Evolutionary conservation across 2,797 vertebrate genomes (phyloP).

Genomic region (Argyrosomus regius): DNA sequence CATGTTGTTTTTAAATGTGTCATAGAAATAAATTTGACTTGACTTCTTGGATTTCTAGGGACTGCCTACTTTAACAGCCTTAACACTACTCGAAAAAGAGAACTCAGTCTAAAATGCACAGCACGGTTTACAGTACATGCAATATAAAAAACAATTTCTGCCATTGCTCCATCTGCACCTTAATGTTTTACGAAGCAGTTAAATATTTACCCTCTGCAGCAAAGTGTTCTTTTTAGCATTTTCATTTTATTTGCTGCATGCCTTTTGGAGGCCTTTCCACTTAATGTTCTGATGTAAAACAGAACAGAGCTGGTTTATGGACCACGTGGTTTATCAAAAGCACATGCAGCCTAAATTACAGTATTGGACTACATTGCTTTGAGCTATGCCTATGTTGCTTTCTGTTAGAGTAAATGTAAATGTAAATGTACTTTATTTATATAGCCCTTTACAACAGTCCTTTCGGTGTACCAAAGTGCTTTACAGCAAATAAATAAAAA

Average conservation of each 20-base stretch:
- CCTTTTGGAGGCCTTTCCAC: background rate
- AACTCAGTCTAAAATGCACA: constrained; percentile 1
- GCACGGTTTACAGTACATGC: background rate
- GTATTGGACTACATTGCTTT: background rate
- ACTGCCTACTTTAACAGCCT: background rate
- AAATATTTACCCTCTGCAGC: background rate
- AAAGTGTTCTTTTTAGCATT: background rate
- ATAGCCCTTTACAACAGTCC: too few species aligned
- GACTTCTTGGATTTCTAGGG: background rate
- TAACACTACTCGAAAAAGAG: background rate
- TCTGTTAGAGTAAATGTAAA: too few species aligned
- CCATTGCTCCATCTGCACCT: background rate
- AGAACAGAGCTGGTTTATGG: background rate
- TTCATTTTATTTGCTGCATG: constrained; percentile 1
- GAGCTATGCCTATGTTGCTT: constrained; percentile 6
- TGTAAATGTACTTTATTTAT: too few species aligned
- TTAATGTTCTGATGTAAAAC: background rate
- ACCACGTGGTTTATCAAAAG: constrained; percentile 13
- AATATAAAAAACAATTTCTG: constrained; percentile 10
- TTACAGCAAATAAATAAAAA: too few species aligned
- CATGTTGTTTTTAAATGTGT: too few species aligned
- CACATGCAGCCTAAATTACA: constrained; percentile 5
- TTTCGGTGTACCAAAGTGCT: too few species aligned
- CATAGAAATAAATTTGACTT: too few species aligned
- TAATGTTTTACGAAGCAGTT: background rate